Base-by-base conservation (phyloP, 92 coral and sea anemone genomes). In the Epizoanthus rinbou region DNA sequence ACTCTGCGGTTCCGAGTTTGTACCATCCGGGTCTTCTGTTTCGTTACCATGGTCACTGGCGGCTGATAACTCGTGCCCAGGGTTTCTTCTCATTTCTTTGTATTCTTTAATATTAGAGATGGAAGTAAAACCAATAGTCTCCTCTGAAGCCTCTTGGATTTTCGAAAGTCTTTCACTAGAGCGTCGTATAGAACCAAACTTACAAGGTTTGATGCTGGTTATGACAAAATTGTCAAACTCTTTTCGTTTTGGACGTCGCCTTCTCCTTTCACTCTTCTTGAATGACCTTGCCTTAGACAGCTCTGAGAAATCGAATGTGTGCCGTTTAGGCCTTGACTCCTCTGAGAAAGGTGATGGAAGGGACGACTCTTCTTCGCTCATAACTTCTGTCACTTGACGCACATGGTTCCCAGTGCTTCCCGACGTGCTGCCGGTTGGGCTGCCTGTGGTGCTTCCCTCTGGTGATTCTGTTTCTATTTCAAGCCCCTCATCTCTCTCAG, bases 141-240 rank as follows among this genome's bases (percentile, higher is more conserved):
- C 98, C 64, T 93, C 98, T 31, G 85, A 78, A 57, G 88, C 93
- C 52, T 93, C 98, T 60, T 93, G 94, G 41, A 93, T 93, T 85
- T 85, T 93, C 25, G 93, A 89, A 64, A 94, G 83, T 33, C 95
- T 88, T 53, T 96, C 99, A 59, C 73, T 89, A 15, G 99, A 96
- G 1, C 90, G 88, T 64, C 99, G 90, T 8, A 96, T 80, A 41
- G 99, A 96, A 58, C 98, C 89, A 85, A 93, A 96, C 69, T 86
- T 89, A 17, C 99, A 96, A 23, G 96, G 94, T 73, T 88, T 91
- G 9, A 96, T 76, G 28, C 89, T 64, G 16, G 97, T 93, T 15
- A 92, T 87, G 33, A 96, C 99, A 69, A 96, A 96, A 81, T 96
- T 96, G 64, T 92, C 98, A 56, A 93, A 96, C 37, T 88, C 92